Conservation (phyloP, 2,888 invertebrate genomes). For the Eledona agricola region DNA sequence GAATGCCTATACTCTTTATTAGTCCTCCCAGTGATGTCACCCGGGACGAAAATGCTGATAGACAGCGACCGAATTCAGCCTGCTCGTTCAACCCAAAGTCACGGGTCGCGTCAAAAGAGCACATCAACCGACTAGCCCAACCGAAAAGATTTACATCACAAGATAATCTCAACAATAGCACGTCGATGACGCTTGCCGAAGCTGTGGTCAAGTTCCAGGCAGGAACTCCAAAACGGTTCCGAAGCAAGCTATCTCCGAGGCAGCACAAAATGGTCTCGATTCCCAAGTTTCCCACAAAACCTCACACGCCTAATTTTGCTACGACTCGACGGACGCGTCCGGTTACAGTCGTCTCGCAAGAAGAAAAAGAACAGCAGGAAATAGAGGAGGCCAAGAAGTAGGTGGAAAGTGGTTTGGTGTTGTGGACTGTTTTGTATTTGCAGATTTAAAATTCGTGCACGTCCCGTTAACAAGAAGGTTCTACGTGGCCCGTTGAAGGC, state of each 20-base stretch:
- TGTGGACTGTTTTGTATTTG: slow-evolving; percentile 35
- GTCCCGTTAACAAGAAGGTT: slow-evolving; percentile 70
- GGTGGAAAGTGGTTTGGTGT: slow-evolving; percentile 10
- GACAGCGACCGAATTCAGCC: slow-evolving; percentile 7
- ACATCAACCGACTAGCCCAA: slow-evolving; percentile 45
- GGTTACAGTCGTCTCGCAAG: slow-evolving; percentile 65
- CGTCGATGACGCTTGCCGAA: slow-evolving; percentile 66
- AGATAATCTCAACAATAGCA: slow-evolving; percentile 43
- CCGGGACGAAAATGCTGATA: too few relatives aligned
- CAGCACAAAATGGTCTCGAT: slow-evolving; percentile 7
- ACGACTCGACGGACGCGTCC: slow-evolving; percentile 68
- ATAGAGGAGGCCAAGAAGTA: slow-evolving; percentile 71
- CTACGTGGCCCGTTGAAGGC: slow-evolving; percentile 65
- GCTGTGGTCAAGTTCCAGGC: slow-evolving; percentile 65
- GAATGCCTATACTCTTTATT: too few relatives aligned
- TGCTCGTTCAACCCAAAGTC: slow-evolving; percentile 3
- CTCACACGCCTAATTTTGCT: slow-evolving; percentile 66
- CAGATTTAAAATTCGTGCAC: slow-evolving; percentile 72
- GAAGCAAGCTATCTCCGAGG: slow-evolving; percentile 48
- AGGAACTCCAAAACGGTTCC: slow-evolving; percentile 66
- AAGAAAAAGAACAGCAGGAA: slow-evolving; percentile 71
- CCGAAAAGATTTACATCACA: slow-evolving; percentile 44
- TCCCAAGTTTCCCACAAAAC: slow-evolving; percentile 57
- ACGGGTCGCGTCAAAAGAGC: slow-evolving; percentile 38
- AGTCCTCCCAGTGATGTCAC: too few relatives aligned